Evolutionary conservation across 1,140 invertebrate species (phyloP), one percentile per base, ranked within the genome.

Genomic region (Phortica variegata): DNA sequence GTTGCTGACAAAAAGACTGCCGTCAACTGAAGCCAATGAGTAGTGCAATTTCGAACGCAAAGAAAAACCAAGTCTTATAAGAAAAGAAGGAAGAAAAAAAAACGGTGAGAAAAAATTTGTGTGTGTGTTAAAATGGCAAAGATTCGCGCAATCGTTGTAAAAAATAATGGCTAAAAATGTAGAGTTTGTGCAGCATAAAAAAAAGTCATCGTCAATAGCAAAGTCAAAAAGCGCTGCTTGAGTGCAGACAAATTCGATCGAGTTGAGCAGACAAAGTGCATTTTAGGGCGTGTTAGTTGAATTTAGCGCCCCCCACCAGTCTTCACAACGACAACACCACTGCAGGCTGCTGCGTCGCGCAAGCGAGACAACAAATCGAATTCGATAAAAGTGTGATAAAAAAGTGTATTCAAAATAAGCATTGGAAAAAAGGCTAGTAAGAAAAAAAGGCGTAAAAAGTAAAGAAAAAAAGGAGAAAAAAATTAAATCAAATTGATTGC

Each of bases 231-330:
- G 23, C 23, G 23, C 23, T 10, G 23, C 23, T n/a, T n/a, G 12
- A 33, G 16, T 13, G 16, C n/a, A 3, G 32, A 33, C n/a, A 33
- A 33, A 31, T 7, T 31, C n/a, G 7, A 31, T n/a, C 7, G 29
- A 31, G 29, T 7, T 31, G 29, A 31, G n/a, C 45, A 56, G 50
- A 56, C 54, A 58, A 58, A 58, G 49, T 58, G 56, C 56, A 58
- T 58, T 58, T 58, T 58, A 58, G 56, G 56, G 56, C 56, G 56
- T 58, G 56, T 58, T 58, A 56, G 56, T n/a, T n/a, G n/a, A n/a
- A n/a, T n/a, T n/a, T 56, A 49, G 54, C 54, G 53, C 41, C 52
- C 48, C 40, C 47, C 39, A 36, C 43, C 36, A 44, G 20, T 18
- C 38, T 19, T n/a, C n/a, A 26, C 23, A 10, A 26, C 23, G 10